Percentiles rank a stretch among this genome's conserved stretches.
phyloP scores from a whole-genome alignment of 2,113 vertebrate genomes.

The Sprattus sprattus region DNA sequence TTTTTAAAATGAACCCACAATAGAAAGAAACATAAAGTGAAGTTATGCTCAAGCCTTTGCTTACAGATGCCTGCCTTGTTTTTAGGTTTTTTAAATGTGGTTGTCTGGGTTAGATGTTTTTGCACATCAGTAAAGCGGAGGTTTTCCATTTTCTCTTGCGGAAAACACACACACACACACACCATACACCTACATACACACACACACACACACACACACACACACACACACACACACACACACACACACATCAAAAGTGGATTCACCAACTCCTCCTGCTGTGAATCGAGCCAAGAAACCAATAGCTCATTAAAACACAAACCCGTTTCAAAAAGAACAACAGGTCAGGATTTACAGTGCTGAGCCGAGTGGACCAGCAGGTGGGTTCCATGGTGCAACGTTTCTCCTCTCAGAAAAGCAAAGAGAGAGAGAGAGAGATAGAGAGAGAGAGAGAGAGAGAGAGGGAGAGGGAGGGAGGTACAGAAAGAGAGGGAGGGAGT shows the following conservation, averaged over 20 bases:
- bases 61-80: neutral
- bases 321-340: constrained; percentile 5
- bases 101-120: neutral
- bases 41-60: neutral
- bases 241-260: constrained; percentile 12
- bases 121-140: neutral
- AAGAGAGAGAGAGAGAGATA: neutral
- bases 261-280: neutral
- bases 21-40: neutral
- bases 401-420: neutral
- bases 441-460: neutral
- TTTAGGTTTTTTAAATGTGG: neutral
- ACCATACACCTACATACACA: neutral
- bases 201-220: neutral
- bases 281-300: neutral
- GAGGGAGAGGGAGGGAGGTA: neutral
- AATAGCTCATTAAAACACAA: constrained; percentile 5
- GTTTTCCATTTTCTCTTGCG: neutral
- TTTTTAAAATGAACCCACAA: neutral
- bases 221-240: neutral
- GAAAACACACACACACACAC: neutral
- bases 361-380: neutral
- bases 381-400: neutral
- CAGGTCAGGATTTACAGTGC: constrained; percentile 11
- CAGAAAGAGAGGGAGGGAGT: neutral